A percentile compares a stretch with the other conserved stretches of the same genome.
Conservation (phyloP, 2,113 vertebrate genomes). For the Columba livia region DNA sequence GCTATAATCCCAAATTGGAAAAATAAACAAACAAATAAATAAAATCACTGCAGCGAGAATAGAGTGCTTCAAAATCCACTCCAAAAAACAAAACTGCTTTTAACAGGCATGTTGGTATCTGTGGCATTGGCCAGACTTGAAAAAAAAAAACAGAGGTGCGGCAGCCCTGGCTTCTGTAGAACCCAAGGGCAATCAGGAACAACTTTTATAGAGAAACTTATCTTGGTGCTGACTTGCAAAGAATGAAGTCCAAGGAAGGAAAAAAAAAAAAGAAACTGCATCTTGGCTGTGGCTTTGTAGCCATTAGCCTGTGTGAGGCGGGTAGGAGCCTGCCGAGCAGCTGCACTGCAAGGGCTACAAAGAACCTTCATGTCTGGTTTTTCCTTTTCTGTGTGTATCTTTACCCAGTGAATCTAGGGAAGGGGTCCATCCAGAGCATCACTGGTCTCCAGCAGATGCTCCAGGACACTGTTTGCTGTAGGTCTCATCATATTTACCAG, state of each 20-base stretch:
- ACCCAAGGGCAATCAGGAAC: neutral
- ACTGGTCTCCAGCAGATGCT: neutral
- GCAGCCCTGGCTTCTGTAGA: neutral
- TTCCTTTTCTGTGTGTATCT: neutral
- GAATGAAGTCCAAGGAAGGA: neutral
- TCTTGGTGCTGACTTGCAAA: neutral
- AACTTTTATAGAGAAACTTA: neutral
- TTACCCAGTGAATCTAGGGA: neutral
- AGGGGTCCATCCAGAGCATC: neutral
- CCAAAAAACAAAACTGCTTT: neutral
- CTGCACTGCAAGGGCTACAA: neutral
- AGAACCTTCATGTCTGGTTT: accelerated
- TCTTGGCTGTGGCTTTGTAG: neutral
- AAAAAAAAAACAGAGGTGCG: neutral
- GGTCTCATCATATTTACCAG: neutral
- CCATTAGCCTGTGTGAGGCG: neutral
- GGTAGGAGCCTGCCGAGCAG: neutral
- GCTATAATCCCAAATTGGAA: neutral
- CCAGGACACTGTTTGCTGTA: neutral
- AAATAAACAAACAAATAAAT: no score
- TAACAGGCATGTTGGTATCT: neutral
- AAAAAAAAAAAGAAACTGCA: neutral
- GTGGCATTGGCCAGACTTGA: neutral
- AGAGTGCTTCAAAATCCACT: neutral
- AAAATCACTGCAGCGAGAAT: neutral